Base-by-base conservation (phyloP, 2,888 invertebrate species). In the Macrosiphum euphorbiae region DNA sequence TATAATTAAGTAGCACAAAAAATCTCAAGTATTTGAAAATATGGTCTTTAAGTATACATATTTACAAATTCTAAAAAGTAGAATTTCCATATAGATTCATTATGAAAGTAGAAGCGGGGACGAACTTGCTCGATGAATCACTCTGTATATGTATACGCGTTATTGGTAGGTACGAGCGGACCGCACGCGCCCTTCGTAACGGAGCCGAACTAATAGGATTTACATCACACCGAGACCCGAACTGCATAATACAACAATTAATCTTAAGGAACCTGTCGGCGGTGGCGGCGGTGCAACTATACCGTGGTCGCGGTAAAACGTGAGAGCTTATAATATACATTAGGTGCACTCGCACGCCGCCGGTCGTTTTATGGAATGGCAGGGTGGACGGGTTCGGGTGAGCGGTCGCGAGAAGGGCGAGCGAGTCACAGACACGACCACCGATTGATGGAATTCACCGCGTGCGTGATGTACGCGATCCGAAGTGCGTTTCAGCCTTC, bases 211-310 rank as follows among this genome's bases (percentile, higher is more conserved):
- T 67, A 92, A 92, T 92, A 92, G 92, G 92, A 92, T 92, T 92
- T 67, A 55, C 92, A 16, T 87, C 67, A 50, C 47, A 35, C 47
- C n/a, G 35, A 67, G 52, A n/a, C 78, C 92, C 91, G 87, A 85
- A 91, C 52, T 13, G 93, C 84, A 90, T 93, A 93, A 93, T 93
- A 93, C 85, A 85, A 93, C 93, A 90, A 93, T 93, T 93, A 93
- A 93, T 93, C 93, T 93, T 90, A 85, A 85, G 47, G 86, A 28
- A 28, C 86, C 47, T 44, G 47, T 86, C 86, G 44, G 55, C 78
- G 20, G 28, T 35, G n/a, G n/a, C 35, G 41, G 78, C 24, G 92
- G 67, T 50, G 67, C 20, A 92, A 67, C 52, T 44, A 87, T 84
- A 58, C 26, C 58, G 10, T 10, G 26, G 20, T 78, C 41, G 88